Percentiles rank a stretch among this genome's conserved stretches.
phyloP scores from a whole-genome alignment of 2,888 invertebrate genomes.

The Acheta domesticus region DNA sequence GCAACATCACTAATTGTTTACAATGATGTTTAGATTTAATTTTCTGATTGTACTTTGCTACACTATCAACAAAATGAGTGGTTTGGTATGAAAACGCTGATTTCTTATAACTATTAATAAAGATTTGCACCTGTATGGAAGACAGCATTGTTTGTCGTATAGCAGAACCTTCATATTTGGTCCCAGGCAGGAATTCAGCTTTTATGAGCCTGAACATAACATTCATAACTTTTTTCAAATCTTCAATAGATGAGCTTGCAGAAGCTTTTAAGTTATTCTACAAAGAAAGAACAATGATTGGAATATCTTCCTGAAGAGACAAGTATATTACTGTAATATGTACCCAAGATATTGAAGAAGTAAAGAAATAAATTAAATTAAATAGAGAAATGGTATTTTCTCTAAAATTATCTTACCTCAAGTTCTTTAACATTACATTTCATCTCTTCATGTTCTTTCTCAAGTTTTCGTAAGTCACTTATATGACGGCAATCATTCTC shows the following conservation, averaged over 20 bases:
- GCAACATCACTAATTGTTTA: no score
- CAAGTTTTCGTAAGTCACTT: conserved; percentile 12
- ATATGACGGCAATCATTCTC: no score
- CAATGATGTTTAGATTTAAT: no score
- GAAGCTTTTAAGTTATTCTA: no score
- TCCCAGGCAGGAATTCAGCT: conserved; percentile 24
- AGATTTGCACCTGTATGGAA: conserved; percentile 29
- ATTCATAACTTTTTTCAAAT: conserved; percentile 36
- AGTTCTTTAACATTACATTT: not conserved
- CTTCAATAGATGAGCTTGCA: conserved; percentile 18
- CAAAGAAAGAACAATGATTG: no score
- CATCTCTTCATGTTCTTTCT: not conserved
- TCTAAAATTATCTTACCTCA: not conserved
- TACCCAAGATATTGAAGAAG: no score
- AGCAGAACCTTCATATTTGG: conserved; percentile 28
- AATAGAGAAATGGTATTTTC: no score
- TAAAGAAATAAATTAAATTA: no score
- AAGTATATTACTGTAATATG: not conserved
- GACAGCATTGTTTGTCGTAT: conserved; percentile 28
- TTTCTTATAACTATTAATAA: no score
- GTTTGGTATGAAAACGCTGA: no score
- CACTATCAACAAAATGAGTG: no score
- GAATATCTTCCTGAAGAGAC: not conserved
- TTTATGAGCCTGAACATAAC: conserved; percentile 31
- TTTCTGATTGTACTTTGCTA: no score